Base-by-base conservation (phyloP, 1,140 invertebrate species). In the Drosophila persimilis region DNA sequence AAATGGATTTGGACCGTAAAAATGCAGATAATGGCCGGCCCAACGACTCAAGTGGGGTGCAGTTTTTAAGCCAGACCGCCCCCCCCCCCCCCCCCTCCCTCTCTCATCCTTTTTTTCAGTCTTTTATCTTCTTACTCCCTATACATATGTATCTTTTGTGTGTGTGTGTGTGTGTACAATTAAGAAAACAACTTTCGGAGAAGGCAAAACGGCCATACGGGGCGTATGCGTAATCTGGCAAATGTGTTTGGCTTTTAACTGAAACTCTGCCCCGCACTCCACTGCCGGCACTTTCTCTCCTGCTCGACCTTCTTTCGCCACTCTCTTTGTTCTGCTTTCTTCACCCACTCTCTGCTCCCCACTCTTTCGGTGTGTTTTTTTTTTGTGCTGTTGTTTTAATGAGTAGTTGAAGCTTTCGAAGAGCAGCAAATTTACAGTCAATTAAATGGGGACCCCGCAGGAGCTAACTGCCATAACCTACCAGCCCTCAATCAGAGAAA, bases 1-100 rank as follows among this genome's bases (percentile, higher is more conserved):
- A 83, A 88, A 76, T 88, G 83, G 66, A 88, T 88, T 79, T 88
- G 72, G 83, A 88, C 83, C 83, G 83, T 88, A 88, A 88, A 86
- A 88, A 69, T 85, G 81, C 70, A 77, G 81, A 86, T 85, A 85
- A 85, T 85, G 73, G 72, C 31, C 15, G 44, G 13, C 26, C 60
- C 51, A 54, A 39, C 45, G 41, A 47, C 45, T 44, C 69, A 64
- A 64, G 59, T 64, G 52, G 69, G 35, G 58, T 64, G 58, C 57
- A 55, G 51, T 76, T 63, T 76, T 57, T 44, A 72, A 64, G 58
- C 48, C 50, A 24, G 29, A 5, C 17, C 20, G n/a, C n/a, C 44
- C 29, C 9, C n/a, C n/a, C 26, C 4, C 11, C 1, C 41, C 9
- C 17, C 26, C 26, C n/a, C 24, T 5, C 24, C 4, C 2, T 5